phyloP scores from a whole-genome alignment of 2,888 invertebrate species.

The Ophion ventricosus region DNA sequence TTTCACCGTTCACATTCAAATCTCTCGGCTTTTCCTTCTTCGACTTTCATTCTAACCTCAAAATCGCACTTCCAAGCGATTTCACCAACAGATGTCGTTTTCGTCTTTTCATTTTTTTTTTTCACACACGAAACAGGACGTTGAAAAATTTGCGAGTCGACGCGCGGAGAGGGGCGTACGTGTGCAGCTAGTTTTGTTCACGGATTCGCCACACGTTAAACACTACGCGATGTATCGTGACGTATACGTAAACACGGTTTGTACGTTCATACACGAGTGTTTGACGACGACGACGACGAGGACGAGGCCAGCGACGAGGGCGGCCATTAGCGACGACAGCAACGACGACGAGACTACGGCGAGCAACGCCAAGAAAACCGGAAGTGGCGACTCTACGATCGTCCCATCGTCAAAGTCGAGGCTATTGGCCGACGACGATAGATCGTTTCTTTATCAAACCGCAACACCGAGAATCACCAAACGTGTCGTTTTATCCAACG shows the following conservation, averaged over 20 bases:
- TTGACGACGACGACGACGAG: slow-evolving; percentile 75
- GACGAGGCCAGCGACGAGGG: not conserved
- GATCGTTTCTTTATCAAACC: slow-evolving; percentile 62
- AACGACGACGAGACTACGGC: not conserved
- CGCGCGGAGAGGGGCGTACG: slow-evolving; percentile 86
- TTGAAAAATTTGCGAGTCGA: slow-evolving; percentile 87
- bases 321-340: not conserved
- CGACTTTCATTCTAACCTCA: no score
- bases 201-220: slow-evolving; percentile 90
- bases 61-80: no score
- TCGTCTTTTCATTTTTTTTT: not conserved
- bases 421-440: slow-evolving; percentile 65
- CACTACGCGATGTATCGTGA: slow-evolving; percentile 88
- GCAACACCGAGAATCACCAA: slow-evolving; percentile 72
- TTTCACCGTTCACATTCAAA: no score
- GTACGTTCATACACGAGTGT: slow-evolving; percentile 86
- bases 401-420: slow-evolving; percentile 38
- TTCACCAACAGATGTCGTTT: not conserved
- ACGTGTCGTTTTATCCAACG: slow-evolving; percentile 75
- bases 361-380: slow-evolving; percentile 33
- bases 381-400: slow-evolving; percentile 39
- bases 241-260: slow-evolving; percentile 86
- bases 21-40: no score
- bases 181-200: slow-evolving; percentile 87
- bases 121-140: slow-evolving; percentile 83